Evolutionary conservation across 64 coral and sea anemone species (phyloP), one percentile per base, ranked within the genome.

Genomic region (Platygyra sinensis): DNA sequence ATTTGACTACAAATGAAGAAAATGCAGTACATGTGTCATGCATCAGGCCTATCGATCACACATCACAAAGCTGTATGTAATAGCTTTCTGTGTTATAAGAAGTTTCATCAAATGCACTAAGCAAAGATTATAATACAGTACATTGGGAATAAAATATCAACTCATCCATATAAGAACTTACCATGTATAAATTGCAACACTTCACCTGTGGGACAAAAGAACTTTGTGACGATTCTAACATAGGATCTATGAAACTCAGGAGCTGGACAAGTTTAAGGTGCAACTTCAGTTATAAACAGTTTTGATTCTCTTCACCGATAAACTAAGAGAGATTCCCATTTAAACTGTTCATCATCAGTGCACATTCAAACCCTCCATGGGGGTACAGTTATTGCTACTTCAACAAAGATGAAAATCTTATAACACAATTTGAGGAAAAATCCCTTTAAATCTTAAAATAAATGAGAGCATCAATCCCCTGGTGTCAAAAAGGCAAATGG

Each of bases 41-140:
- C 90, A 92, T 86, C 90, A 92, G 90, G 73, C 90, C 90, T 92
- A 86, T 92, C 90, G 82, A 92, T 92, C 90, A 92, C 62, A 51
- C 73, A 78, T 77, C 82, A 86, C 62, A 52, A 77, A 50, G 69
- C 85, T 57, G 10, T 2, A 72, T 22, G 20, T 74, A 22, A n/a
- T 1, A 82, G 64, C 69, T 51, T 76, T 91, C 89, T 84, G 80
- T 73, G 50, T 59, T 0, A 42, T 38, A 73, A 8, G 42, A 59
- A 59, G 42, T 73, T 73, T 91, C 89, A 86, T 91, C 89, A 83
- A 60, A 24, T 91, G 89, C 89, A 91, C 52, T 24, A 4, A 4
- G 10, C 17, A 51, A 12, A 28, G 8, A 46, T 19, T 8, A 39
- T 2, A 16, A 39, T 33, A 8, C 38, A 54, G 52, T 54, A 13